Evolutionary conservation across 1,140 invertebrate species (phyloP).

Genomic region (Zaprionus inermis): DNA sequence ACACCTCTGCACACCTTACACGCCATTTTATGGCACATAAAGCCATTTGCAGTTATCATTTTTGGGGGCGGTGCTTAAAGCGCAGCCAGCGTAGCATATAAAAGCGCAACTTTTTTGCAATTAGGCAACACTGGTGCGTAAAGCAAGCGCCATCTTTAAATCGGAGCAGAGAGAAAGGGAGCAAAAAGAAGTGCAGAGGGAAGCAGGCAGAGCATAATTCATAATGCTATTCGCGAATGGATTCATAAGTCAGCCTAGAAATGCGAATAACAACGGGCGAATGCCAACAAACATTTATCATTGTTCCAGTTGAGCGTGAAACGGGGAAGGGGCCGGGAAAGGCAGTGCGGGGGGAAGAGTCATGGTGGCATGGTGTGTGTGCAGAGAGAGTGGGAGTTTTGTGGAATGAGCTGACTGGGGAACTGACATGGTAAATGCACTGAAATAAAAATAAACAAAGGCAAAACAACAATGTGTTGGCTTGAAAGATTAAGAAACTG

Average conservation of each 20-base stretch:
- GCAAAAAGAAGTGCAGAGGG: conserved; percentile 23
- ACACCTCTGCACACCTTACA: conserved; percentile 19
- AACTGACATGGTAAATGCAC: conserved; percentile 37
- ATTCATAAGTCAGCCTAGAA: conserved; percentile 61
- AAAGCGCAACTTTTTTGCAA: conserved; percentile 53
- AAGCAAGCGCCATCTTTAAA: background rate
- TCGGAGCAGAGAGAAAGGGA: background rate
- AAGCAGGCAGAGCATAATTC: conserved; percentile 26
- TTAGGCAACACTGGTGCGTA: conserved; percentile 38
- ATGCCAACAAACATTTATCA: conserved; percentile 73
- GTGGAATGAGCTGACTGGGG: background rate
- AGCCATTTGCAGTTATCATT: conserved; percentile 43
- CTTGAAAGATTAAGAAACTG: background rate
- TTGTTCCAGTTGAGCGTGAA: conserved; percentile 71
- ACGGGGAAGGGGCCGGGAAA: conserved; percentile 10
- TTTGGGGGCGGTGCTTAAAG: conserved; percentile 12
- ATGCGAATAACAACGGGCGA: conserved; percentile 68
- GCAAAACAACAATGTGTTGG: conserved; percentile 15
- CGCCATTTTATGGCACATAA: conserved; percentile 48
- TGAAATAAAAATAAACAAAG: conserved; percentile 68
- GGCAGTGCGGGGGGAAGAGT: background rate
- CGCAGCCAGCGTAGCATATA: conserved; percentile 18
- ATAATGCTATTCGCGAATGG: conserved; percentile 27
- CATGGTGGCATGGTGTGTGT: too few relatives aligned
- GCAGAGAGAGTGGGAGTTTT: background rate